Percentiles rank a stretch among this genome's conserved stretches.
These are phyloP conservation scores for Thunnus maccoyii DNA, from an alignment of 2,113 vertebrate species.

Conservation along the genomic window DNA sequence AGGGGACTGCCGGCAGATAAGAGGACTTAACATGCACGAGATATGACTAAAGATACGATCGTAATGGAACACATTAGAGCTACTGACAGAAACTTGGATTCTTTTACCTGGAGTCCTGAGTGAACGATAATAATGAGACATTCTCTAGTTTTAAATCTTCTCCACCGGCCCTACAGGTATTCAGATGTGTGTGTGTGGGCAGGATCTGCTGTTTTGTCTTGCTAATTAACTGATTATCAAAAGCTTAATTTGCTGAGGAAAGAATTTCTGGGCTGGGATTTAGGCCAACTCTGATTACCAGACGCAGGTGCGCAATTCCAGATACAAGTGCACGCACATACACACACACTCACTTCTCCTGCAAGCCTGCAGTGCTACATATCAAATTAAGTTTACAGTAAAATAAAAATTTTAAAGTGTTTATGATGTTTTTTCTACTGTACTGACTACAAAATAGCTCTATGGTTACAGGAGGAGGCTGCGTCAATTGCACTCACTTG, in stretches of 20 bases:
- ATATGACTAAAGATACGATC: conserved; percentile 44
- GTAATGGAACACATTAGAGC: conserved; percentile 42
- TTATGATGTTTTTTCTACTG: background rate
- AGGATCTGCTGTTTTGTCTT: conserved; percentile 66
- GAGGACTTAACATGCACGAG: conserved; percentile 37
- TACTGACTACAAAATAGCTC: background rate
- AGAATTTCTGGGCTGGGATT: conserved; percentile 59
- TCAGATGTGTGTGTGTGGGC: conserved; percentile 53
- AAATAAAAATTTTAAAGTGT: background rate
- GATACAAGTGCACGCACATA: background rate
- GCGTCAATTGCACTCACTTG: conserved; percentile 77
- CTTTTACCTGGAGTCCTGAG: conserved; percentile 32
- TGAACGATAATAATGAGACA: conserved; percentile 52
- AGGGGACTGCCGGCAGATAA: conserved; percentile 38
- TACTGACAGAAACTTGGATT: conserved; percentile 52
- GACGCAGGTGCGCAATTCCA: conserved; percentile 7
- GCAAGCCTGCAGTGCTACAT: background rate
- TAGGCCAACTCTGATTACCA: conserved; percentile 39
- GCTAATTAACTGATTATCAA: conserved; percentile 75
- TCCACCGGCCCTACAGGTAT: conserved; percentile 51
- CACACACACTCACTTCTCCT: background rate
- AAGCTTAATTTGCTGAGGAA: conserved; percentile 65
- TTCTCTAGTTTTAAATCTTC: conserved; percentile 36
- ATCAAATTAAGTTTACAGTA: conserved; percentile 10
- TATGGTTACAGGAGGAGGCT: background rate